Evolutionary conservation across 2,888 invertebrate genomes (phyloP), one percentile per base, ranked within the genome.

Genomic region (Drosophila atroscutellata): DNA sequence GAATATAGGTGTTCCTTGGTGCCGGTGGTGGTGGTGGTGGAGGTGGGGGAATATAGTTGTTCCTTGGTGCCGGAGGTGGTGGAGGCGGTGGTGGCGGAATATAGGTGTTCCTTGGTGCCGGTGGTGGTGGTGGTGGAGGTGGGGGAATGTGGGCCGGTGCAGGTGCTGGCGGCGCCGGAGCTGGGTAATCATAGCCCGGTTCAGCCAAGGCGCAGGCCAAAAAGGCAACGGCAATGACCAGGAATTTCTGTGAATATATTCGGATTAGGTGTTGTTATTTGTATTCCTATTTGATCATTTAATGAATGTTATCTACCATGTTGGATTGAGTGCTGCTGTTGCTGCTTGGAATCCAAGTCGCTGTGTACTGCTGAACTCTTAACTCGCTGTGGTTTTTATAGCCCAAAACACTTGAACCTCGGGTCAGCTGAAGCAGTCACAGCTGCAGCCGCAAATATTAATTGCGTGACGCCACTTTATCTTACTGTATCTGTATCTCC

Each of bases 151-250:
- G 86, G 39, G 81, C 58, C 6, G 86, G 86, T 20, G 67, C 73
- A 0, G 83, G 83, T 2, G 86, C 80, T 42, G 76, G 67, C 3
- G 82, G 68, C 18, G 87, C 90, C 0, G 86, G 86, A 36, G 83
- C 80, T 1, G 88, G 91, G 37, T 87, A 87, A 18, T 88, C 75
- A 32, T 91, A 90, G 52, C 86, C 86, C n/a, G 42, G 30, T 90
- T 86, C 86, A 1, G 86, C 86, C 28, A 72, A 72, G 68, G 89
- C 90, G 76, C 90, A 90, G 66, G 89, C 87, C 91, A 91, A 34
- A 36, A 90, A 76, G 79, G 91, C 87, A 65, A 76, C 67, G 67
- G 90, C 81, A 36, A 90, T 36, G 55, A 86, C 73, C 2, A 87
- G 60, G 58, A 88, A 66, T 90, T 88, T 87, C 87, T 87, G 66